A percentile compares a stretch with the other conserved stretches of the same genome.
These are phyloP conservation scores for Copidosoma floridanum DNA, from an alignment of 1,140 invertebrate genomes.

Conservation along the genomic window DNA sequence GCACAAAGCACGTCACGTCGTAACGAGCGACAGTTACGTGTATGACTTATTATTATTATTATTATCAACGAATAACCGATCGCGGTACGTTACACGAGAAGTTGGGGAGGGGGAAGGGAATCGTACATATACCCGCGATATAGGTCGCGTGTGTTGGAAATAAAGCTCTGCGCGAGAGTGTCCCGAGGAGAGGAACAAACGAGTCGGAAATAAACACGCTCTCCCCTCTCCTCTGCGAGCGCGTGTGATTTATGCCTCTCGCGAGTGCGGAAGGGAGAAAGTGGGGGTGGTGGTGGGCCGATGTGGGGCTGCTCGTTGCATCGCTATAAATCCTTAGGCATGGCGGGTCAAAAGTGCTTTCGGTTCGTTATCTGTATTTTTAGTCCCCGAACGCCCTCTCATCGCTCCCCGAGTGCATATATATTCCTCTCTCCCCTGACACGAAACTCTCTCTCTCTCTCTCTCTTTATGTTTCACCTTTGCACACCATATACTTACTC, in stretches of 20 bases:
- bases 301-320: conserved; percentile 51
- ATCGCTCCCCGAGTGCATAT: too few species aligned
- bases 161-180: too few species aligned
- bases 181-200: not conserved
- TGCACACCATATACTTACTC: not conserved
- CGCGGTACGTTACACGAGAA: not conserved
- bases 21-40: conserved; percentile 52
- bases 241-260: conserved; percentile 49
- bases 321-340: conserved; percentile 51
- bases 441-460: not conserved
- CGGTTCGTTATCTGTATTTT: conserved; percentile 55
- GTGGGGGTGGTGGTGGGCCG: conserved; percentile 38
- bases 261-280: conserved; percentile 1
- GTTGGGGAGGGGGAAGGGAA: too few species aligned
- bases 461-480: not conserved
- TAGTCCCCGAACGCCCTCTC: too few species aligned
- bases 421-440: conserved; percentile 8
- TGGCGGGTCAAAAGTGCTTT: conserved; percentile 55
- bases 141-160: too few species aligned
- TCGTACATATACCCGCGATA: too few species aligned
- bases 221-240: conserved; percentile 48
- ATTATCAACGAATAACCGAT: conserved; percentile 54
- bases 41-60: conserved; percentile 57
- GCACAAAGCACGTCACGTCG: conserved; percentile 42
- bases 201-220: not conserved